Conservation (phyloP, 1,140 invertebrate species). For the Ridgeia piscesae region DNA sequence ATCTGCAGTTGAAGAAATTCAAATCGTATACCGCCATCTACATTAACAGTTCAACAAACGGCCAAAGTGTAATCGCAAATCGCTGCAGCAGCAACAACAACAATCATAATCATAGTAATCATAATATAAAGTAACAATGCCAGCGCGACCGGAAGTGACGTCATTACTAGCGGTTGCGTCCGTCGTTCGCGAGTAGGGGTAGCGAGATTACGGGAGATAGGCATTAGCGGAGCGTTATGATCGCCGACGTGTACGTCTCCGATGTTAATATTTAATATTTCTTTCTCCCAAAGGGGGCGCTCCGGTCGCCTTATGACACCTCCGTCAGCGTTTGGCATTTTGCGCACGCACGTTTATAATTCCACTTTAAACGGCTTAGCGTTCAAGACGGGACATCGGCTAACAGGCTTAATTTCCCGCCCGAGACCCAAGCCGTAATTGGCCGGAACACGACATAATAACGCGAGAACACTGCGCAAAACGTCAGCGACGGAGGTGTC, state of each 20-base stretch:
- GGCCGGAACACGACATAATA: not conserved
- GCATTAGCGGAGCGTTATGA: not conserved
- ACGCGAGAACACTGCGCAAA: not conserved
- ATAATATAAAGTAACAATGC: conserved; percentile 22
- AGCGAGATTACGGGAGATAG: not conserved
- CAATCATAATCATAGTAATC: conserved; percentile 7
- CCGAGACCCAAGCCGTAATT: not conserved
- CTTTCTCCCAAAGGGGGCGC: not conserved
- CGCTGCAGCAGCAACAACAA: not conserved
- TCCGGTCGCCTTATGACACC: not conserved
- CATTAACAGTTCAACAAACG: not conserved
- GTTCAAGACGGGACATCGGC: not conserved
- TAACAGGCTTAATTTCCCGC: not conserved
- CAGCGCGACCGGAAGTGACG: not conserved
- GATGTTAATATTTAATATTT: conserved; percentile 17
- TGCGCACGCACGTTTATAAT: not conserved
- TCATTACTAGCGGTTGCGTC: not conserved
- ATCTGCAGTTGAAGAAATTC: conserved; percentile 5
- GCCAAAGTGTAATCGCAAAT: not conserved
- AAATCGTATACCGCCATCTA: conserved; percentile 1
- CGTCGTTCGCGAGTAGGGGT: no score
- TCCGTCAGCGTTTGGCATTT: not conserved
- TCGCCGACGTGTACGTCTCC: not conserved
- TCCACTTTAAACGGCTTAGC: not conserved
- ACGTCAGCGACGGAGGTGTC: not conserved